Evolutionary conservation across 2,113 vertebrate species (phyloP).

Genomic region (Ptychochromis oligacanthus): DNA sequence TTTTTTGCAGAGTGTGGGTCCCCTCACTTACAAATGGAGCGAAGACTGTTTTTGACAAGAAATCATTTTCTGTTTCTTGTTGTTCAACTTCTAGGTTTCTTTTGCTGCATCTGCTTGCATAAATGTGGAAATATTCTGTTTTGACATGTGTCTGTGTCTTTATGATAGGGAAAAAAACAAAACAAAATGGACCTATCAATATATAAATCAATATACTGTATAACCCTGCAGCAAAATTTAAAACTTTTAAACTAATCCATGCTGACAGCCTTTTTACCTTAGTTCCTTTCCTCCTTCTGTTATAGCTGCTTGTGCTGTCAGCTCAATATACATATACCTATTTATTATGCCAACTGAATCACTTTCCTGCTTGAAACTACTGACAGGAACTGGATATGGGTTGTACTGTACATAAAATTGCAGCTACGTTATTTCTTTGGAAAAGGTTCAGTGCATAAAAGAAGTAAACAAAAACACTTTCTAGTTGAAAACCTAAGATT

Average conservation of each 20-base stretch:
- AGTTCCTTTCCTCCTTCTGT: background rate
- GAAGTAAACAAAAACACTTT: background rate
- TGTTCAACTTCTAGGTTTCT: background rate
- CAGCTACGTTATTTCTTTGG: background rate
- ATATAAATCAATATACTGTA: slow-evolving; percentile 20
- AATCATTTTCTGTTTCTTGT: background rate
- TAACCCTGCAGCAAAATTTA: background rate
- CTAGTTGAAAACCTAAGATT: background rate
- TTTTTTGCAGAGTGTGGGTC: background rate
- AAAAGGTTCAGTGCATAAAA: background rate
- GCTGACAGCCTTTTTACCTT: background rate
- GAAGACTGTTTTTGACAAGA: background rate
- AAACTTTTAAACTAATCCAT: slow-evolving; percentile 1
- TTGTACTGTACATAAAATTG: background rate
- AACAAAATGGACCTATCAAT: background rate
- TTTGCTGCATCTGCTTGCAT: background rate
- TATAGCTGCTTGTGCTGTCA: background rate
- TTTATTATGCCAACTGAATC: background rate
- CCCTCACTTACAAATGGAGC: background rate
- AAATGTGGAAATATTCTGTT: background rate
- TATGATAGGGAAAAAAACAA: background rate
- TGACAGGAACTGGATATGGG: background rate
- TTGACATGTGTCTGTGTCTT: background rate
- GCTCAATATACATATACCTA: background rate
- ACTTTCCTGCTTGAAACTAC: background rate